Evolutionary conservation across 2,888 invertebrate species (phyloP).

Genomic region (Agriotes lineatus): DNA sequence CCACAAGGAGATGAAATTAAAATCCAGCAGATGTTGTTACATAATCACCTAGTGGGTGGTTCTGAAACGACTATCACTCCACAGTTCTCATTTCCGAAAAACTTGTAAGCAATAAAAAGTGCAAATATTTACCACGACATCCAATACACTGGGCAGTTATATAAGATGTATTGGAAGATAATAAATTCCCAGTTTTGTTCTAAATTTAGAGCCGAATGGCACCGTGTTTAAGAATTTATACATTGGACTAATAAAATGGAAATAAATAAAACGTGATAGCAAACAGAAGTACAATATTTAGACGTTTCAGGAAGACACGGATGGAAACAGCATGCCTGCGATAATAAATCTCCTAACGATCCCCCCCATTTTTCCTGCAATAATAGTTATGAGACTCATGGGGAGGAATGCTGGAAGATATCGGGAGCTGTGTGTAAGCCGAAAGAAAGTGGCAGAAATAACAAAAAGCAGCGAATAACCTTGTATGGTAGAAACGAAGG

Average conservation of each 20-base stretch:
- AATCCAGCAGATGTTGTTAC: no score
- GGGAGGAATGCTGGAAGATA: not conserved
- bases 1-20: no score
- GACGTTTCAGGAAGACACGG: constrained; percentile 7
- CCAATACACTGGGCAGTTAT: no score
- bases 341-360: constrained; percentile 13
- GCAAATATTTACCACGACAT: no score
- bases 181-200: no score
- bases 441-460: not conserved
- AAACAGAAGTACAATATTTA: constrained; percentile 21
- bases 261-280: constrained; percentile 9
- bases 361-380: not conserved
- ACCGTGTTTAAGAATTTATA: not conserved
- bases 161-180: no score
- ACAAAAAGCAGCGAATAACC: constrained; percentile 22
- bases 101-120: no score
- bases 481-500: constrained; percentile 24
- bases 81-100: no score
- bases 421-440: not conserved
- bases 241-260: not conserved
- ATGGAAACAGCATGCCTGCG: constrained; percentile 8
- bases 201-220: not conserved
- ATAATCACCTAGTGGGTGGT: no score
- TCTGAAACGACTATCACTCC: no score
- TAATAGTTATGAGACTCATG: not conserved